phyloP scores from a whole-genome alignment of 2,113 vertebrate species.

The Baryphthengus martii region DNA sequence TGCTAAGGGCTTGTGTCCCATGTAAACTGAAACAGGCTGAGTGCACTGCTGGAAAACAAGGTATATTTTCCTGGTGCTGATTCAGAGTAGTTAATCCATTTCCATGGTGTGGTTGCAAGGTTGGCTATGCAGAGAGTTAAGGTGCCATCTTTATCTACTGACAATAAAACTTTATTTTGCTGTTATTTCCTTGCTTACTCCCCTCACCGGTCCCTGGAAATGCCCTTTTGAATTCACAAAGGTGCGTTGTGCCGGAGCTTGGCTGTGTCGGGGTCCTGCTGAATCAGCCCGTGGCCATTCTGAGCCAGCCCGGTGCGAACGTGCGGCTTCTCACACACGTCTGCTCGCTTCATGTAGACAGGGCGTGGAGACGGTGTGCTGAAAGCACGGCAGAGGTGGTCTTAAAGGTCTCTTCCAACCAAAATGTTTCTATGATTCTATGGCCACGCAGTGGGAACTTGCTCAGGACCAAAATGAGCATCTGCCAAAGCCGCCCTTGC shows the following conservation, averaged over 20 bases:
- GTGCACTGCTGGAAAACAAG: neutral
- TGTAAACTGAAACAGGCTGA: neutral
- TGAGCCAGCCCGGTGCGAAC: neutral
- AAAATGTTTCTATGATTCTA: too few relatives aligned
- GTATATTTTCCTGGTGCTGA: too few relatives aligned
- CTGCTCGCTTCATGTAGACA: fast-evolving
- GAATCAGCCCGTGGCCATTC: neutral
- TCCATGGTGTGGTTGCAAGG: too few relatives aligned
- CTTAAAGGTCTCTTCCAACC: too few relatives aligned
- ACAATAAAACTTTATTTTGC: neutral
- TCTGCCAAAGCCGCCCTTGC: neutral
- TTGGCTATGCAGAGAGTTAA: too few relatives aligned
- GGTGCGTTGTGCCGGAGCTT: neutral
- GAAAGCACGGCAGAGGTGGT: too few relatives aligned
- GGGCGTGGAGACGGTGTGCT: neutral
- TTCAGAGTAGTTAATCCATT: neutral
- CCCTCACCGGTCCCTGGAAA: neutral
- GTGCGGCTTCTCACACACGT: neutral
- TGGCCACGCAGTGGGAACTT: neutral
- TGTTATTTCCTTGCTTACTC: neutral
- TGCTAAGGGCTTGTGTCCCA: neutral
- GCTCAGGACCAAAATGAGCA: too few relatives aligned
- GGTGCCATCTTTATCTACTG: too few relatives aligned
- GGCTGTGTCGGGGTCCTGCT: fast-evolving
- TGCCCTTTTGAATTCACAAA: neutral